A percentile compares a stretch with the other conserved stretches of the same genome.
Evolutionary conservation across 2,888 invertebrate genomes (phyloP).

Genomic region (Macroteleia sp.): DNA sequence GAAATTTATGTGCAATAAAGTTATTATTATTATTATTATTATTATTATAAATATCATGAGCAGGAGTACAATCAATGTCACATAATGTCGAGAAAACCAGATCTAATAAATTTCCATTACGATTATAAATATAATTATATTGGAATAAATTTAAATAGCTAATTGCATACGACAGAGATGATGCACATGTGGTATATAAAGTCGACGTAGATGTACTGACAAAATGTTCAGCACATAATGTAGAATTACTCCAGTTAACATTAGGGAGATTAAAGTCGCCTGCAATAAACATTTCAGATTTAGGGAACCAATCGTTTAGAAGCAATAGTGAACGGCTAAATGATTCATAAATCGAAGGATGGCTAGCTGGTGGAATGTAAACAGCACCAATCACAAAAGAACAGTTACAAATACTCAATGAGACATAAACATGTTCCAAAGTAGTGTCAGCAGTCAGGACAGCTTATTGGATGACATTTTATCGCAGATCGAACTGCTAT

Average conservation of each 20-base stretch:
- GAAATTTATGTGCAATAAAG: background rate
- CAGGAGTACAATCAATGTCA: no score
- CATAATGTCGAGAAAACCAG: no score
- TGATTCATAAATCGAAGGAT: no score
- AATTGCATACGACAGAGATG: background rate
- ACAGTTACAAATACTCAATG: background rate
- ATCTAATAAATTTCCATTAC: background rate
- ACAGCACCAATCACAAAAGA: background rate
- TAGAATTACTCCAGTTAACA: constrained; percentile 3
- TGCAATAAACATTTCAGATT: no score
- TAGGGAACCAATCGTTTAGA: background rate
- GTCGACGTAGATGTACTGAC: background rate
- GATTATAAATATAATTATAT: no score
- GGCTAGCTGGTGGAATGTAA: no score
- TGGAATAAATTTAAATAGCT: no score
- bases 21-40: no score
- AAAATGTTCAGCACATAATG: background rate
- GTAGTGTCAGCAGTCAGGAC: background rate
- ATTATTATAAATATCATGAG: no score
- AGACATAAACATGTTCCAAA: constrained; percentile 1
- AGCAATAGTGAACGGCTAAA: background rate
- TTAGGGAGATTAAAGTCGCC: constrained; percentile 2
- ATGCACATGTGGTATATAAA: background rate
- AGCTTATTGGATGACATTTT: no score
- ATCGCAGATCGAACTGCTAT: background rate